Conservation (phyloP, 1,140 invertebrate species). For the Hyposmocoma kahamanoa region DNA sequence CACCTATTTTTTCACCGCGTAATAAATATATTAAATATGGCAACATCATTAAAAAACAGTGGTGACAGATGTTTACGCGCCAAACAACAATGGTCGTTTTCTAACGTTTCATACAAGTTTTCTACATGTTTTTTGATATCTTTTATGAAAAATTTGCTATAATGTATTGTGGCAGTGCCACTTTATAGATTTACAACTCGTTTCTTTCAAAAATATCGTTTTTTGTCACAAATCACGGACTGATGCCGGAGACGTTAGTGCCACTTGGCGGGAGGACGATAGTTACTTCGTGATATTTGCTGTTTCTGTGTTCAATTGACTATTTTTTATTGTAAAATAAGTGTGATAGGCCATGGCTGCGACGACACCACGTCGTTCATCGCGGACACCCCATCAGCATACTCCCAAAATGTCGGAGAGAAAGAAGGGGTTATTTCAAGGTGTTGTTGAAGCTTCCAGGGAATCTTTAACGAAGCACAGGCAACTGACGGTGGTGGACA, state of each 20-base stretch:
- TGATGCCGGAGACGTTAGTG: not conserved
- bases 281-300: not conserved
- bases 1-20: too few species aligned
- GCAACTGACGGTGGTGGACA: slow-evolving; percentile 55
- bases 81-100: slow-evolving; percentile 59
- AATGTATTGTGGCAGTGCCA: not conserved
- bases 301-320: not conserved
- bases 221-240: not conserved
- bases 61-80: slow-evolving; percentile 69
- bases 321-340: not conserved
- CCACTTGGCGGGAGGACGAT: not conserved
- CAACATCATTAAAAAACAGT: slow-evolving; percentile 13
- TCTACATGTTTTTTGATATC: slow-evolving; percentile 18
- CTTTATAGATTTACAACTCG: not conserved
- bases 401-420: slow-evolving; percentile 67
- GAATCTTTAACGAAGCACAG: slow-evolving; percentile 52
- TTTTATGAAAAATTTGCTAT: slow-evolving; percentile 3
- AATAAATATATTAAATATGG: slow-evolving; percentile 12
- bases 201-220: not conserved
- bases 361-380: slow-evolving; percentile 52
- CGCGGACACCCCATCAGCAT: slow-evolving; percentile 45
- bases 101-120: slow-evolving; percentile 31
- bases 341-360: slow-evolving; percentile 37
- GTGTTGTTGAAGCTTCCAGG: slow-evolving; percentile 27
- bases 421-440: slow-evolving; percentile 64